Evolutionary conservation across 2,113 vertebrate species (phyloP), one percentile per base, ranked within the genome.

Genomic region (Etheostoma spectabile): DNA sequence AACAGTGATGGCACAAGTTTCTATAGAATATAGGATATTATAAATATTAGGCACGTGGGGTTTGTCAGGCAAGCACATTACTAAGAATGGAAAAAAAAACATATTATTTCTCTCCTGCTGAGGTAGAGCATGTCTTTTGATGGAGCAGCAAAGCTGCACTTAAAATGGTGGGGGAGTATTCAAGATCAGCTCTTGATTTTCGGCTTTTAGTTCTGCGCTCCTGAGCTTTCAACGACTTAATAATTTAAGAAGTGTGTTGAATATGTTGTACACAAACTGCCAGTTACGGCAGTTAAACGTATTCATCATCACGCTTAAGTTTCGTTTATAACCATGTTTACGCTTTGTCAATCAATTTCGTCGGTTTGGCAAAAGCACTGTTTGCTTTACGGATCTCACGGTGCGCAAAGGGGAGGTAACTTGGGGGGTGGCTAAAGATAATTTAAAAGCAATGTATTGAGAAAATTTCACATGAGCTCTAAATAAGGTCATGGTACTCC

Each of bases 1-100:
- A 13, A 60, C 56, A 62, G 60, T 24, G 55, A 62, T 10, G 66
- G 16, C 2, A 57, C 19, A 77, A 55, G 74, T 78, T 65, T 59
- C 2, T 38, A 16, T 14, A 67, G 38, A 49, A 33, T 35, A 11
- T 24, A 12, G 1, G 21, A n/a, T 19, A 30, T 55, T 35, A 63
- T 46, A 55, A 79, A 83, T 72, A 14, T 38, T 10, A 5, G 8
- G 49, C 35, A 61, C 8, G 6, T 74, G 75, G 21, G 35, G 21
- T 55, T 53, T 71, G 19, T 70, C 19, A 30, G 52, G 52, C 46
- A 51, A 42, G 33, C n/a, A 63, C 22, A 42, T 27, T 63, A 42
- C 33, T 21, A 33, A 18, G 6, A 14, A 10, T 18, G 12, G 27
- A 19, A 33, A 18, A 55, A 53, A 14, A 16, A 48, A 27, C 3